Percentiles rank a stretch among this genome's conserved stretches.
Evolutionary conservation across 1,140 invertebrate species (phyloP).

Genomic region (Daktulosphaira vitifoliae): DNA sequence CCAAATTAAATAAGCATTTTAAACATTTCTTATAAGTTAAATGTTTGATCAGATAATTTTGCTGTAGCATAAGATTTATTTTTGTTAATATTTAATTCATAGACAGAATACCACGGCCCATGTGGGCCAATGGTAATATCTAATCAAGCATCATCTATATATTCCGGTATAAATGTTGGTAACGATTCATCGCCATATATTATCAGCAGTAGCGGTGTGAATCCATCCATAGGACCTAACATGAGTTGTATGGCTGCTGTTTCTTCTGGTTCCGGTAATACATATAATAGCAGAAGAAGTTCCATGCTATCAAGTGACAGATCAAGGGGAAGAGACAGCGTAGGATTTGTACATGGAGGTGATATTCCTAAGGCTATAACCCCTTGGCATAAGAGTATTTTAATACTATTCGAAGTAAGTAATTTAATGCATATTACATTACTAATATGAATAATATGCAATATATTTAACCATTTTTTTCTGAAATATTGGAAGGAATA

Average conservation of each 20-base stretch:
- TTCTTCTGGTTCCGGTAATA: conserved; percentile 16
- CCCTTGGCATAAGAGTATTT: conserved; percentile 44
- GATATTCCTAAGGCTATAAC: conserved; percentile 43
- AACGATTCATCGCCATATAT: conserved; percentile 1
- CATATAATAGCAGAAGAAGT: conserved; percentile 40
- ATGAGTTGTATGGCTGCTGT: neutral
- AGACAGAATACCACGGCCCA: conserved; percentile 35
- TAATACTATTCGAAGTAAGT: conserved; percentile 46
- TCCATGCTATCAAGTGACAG: conserved; percentile 45
- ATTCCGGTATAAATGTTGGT: neutral
- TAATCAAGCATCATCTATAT: neutral
- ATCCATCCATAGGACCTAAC: conserved; percentile 3
- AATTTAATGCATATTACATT: too few relatives aligned
- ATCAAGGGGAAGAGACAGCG: conserved; percentile 42
- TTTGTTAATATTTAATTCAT: neutral
- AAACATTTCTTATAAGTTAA: too few relatives aligned
- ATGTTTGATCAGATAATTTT: too few relatives aligned
- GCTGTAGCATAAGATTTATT: too few relatives aligned
- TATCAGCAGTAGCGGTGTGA: neutral
- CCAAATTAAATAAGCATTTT: too few relatives aligned
- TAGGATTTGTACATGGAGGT: conserved; percentile 36
- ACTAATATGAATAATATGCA: too few relatives aligned
- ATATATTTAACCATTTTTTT: too few relatives aligned
- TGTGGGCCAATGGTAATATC: conserved; percentile 34
- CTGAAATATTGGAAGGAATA: too few relatives aligned